Evolutionary conservation across 2,888 invertebrate species (phyloP).

Genomic region (Tinea semifulvella): DNA sequence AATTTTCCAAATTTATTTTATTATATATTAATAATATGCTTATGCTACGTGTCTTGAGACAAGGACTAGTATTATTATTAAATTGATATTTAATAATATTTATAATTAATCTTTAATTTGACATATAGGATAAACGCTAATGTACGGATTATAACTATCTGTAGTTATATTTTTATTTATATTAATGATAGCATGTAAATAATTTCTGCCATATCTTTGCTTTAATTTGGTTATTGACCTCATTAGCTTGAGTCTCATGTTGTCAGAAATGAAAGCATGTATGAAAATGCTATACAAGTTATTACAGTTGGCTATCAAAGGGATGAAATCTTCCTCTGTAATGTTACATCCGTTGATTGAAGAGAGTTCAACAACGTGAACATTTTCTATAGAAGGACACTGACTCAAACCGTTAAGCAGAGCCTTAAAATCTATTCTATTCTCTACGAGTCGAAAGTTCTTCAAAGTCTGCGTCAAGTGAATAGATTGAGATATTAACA

Average conservation of each 20-base stretch:
- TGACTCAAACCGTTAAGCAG: slow-evolving; percentile 36
- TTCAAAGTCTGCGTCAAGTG: slow-evolving; percentile 27
- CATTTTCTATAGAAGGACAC: slow-evolving; percentile 41
- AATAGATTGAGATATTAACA: slow-evolving; percentile 7
- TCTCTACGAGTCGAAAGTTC: slow-evolving; percentile 39
- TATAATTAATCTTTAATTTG: slow-evolving; percentile 4
- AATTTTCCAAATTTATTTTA: no score
- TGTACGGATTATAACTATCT: slow-evolving; percentile 7
- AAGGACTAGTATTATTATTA: no score
- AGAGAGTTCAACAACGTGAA: slow-evolving; percentile 23
- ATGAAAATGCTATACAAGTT: slow-evolving; percentile 39
- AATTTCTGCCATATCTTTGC: slow-evolving; percentile 24
- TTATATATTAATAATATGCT: no score
- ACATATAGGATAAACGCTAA: slow-evolving; percentile 4
- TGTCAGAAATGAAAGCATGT: slow-evolving; percentile 27
- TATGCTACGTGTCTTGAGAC: no score
- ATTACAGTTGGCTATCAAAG: slow-evolving; percentile 33
- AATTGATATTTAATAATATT: neutral
- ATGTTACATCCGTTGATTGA: neutral
- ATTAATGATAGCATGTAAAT: slow-evolving; percentile 26
- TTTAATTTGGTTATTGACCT: slow-evolving; percentile 32
- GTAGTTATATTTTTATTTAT: slow-evolving; percentile 1
- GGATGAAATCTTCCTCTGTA: neutral
- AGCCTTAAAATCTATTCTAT: slow-evolving; percentile 32
- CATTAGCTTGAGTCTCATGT: slow-evolving; percentile 23